Base-by-base conservation (phyloP, 2,888 invertebrate genomes). In the Gisinianus flammeolus region DNA sequence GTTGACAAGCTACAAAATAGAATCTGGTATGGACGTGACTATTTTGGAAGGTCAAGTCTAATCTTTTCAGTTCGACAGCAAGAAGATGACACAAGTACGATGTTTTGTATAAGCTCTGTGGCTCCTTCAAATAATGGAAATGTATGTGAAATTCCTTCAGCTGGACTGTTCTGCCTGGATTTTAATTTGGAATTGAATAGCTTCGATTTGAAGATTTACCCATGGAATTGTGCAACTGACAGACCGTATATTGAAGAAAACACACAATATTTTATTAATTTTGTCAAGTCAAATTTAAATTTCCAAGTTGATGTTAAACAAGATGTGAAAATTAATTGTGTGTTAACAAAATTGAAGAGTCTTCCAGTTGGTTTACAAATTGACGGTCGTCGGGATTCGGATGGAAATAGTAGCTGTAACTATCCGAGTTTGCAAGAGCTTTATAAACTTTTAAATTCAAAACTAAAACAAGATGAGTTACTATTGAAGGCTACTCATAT, bases 11-110 rank as follows among this genome's bases (percentile, higher is more conserved):
- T 82, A 4, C 87, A 86, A 0, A 87, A 90, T 62, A 86, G 87
- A 19, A 84, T 97, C 58, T 95, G 93, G 89, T 95, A 97, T 87
- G 92, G 92, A 0, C 90, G 97, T 85, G 97, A 98, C 87, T 89
- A 90, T 83, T 91, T 94, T 86, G 97, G 97, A 54, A 89, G 97
- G 83, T 92, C 94, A 85, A 95, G 96, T 86, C 88, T 98, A 68
- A 87, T 97, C 10, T 64, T 73, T 64, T 31, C 31, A n/a, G 26
- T 35, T 33, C n/a, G 8, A 22, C 58, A 88, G 88, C 87, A 86
- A 83, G 35, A 76, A 24, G 76, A 76, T 16, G 16, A 77, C 16
- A 52, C 30, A 19, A 58, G 64, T 28, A 12, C 81, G 4, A 35
- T 35, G 6, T 77, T 85, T 33, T 44, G 84, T 4, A 64, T 88